A percentile compares a stretch with the other conserved stretches of the same genome.
phyloP scores from a whole-genome alignment of 2,113 vertebrate genomes.

The Burhinus oedicnemus region DNA sequence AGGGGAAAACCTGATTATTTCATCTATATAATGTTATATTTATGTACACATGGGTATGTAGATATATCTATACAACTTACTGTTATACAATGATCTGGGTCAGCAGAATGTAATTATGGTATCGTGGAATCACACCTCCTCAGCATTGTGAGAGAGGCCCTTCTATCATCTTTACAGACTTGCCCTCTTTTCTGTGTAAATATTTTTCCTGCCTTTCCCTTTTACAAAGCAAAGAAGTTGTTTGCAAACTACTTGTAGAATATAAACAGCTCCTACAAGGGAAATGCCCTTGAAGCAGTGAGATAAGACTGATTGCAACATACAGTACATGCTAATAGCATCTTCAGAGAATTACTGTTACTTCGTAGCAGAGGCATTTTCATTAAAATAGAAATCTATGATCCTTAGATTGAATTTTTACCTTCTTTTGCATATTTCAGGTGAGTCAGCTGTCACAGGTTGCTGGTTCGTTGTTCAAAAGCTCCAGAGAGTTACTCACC shows the following conservation, averaged over 20 bases:
- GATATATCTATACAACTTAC: not conserved
- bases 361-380: not conserved
- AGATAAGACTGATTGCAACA: not conserved
- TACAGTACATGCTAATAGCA: not conserved
- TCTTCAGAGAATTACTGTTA: constrained; percentile 5
- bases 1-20: not conserved
- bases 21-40: fast-evolving
- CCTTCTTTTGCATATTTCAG: not conserved
- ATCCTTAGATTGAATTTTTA: not conserved
- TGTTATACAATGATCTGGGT: not conserved
- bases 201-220: not conserved
- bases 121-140: not conserved
- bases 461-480: not conserved
- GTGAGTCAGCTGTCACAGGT: not conserved
- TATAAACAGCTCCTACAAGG: not conserved
- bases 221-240: not conserved
- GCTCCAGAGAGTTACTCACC: not conserved
- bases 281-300: constrained; percentile 25
- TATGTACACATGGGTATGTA: not conserved
- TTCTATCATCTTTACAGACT: not conserved
- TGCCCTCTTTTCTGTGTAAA: not conserved
- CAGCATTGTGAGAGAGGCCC: not conserved
- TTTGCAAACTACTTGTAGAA: not conserved
- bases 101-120: not conserved
- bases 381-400: not conserved